phyloP scores from a whole-genome alignment of 2,888 invertebrate species.

The Andrena bucephala region DNA sequence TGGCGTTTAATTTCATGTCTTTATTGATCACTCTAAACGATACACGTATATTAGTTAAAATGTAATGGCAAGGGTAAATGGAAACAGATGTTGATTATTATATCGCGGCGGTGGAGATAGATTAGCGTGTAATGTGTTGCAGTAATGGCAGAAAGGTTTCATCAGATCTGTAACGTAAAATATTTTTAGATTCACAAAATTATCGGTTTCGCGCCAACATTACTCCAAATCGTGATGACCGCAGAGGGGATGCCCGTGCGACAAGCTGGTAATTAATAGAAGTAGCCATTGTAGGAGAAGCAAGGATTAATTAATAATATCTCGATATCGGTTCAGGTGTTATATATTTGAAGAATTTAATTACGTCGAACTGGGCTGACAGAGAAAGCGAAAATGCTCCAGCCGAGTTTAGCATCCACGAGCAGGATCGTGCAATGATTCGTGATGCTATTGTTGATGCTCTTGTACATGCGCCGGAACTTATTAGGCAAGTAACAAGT shows the following conservation, averaged over 20 bases:
- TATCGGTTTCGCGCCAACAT: constrained; percentile 97
- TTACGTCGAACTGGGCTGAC: constrained; percentile 95
- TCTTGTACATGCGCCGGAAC: constrained; percentile 95
- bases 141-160: background rate
- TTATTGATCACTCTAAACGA: background rate
- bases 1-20: background rate
- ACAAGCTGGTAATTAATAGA: constrained; percentile 90
- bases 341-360: constrained; percentile 97
- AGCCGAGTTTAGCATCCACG: constrained; percentile 95
- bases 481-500: constrained; percentile 87
- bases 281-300: background rate
- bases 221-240: constrained; percentile 97
- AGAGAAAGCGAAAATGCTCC: constrained; percentile 91
- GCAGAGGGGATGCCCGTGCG: constrained; percentile 95
- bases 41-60: background rate
- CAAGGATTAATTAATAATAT: constrained; percentile 24
- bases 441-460: constrained; percentile 98
- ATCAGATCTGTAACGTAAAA: background rate
- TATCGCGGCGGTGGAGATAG: background rate
- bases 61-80: background rate
- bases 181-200: constrained; percentile 93
- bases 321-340: constrained; percentile 86
- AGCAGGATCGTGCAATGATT: constrained; percentile 97
- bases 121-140: background rate
- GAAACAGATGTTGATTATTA: background rate